phyloP scores from a whole-genome alignment of 30 jellyfish, hydroid and myxozoan species.

The Haliclystus octoradiatus region DNA sequence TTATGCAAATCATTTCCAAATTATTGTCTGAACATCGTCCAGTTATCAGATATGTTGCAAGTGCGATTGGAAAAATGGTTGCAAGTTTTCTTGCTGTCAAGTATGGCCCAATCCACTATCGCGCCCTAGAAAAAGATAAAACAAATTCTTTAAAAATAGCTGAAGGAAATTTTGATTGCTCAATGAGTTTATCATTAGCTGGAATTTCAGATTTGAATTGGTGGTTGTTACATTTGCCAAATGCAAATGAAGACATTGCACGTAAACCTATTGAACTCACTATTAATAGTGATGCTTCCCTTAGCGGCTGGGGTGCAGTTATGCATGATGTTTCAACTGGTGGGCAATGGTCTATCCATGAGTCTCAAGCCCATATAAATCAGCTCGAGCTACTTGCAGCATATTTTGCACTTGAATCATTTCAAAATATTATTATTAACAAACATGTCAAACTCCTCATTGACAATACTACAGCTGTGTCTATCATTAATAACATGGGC shows the following conservation, averaged over 20 bases:
- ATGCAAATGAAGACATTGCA: neutral
- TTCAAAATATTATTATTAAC: neutral
- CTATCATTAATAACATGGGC: constrained; percentile 21
- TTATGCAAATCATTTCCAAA: neutral
- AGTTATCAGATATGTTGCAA: constrained; percentile 27
- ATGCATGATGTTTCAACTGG: neutral
- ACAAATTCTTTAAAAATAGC: constrained; percentile 2
- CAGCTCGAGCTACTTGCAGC: constrained; percentile 6
- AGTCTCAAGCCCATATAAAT: constrained; percentile 16
- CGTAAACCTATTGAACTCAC: constrained; percentile 10
- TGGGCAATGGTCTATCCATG: constrained; percentile 17
- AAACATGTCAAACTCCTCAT: constrained; percentile 20
- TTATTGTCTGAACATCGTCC: neutral
- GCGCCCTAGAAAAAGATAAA: constrained; percentile 21
- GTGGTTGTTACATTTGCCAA: constrained; percentile 13
- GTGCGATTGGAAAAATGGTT: constrained; percentile 28
- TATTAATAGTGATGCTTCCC: constrained; percentile 19
- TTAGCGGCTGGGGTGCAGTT: constrained; percentile 35
- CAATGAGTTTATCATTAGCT: neutral
- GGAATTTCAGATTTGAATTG: constrained; percentile 6
- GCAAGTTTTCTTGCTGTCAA: constrained; percentile 21
- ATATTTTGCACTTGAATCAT: constrained; percentile 16
- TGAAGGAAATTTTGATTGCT: constrained; percentile 13
- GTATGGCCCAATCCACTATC: constrained; percentile 11
- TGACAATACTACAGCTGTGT: constrained; percentile 34